Conservation (phyloP, 1,140 invertebrate species). For the Bombus balteatus region DNA sequence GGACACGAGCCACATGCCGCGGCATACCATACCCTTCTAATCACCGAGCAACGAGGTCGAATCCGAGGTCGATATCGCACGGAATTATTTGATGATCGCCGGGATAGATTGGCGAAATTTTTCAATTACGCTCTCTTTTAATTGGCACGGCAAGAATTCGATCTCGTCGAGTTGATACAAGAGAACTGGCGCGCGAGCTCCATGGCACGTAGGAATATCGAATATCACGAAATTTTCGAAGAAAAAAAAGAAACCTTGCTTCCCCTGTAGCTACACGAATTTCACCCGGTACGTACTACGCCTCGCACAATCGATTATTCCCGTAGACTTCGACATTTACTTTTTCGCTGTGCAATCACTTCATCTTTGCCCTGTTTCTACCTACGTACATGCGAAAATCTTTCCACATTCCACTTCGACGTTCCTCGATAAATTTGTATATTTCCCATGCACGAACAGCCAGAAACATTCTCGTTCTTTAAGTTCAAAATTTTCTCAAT, state of each 20-base stretch:
- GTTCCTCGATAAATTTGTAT: background rate
- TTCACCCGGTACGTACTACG: background rate
- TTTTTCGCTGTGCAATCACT: background rate
- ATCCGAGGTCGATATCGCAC: background rate
- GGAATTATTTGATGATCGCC: slow-evolving; percentile 31
- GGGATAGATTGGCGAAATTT: slow-evolving; percentile 44
- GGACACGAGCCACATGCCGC: background rate
- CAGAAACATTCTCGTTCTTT: background rate
- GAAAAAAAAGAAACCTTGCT: background rate
- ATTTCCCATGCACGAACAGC: background rate
- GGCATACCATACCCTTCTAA: background rate
- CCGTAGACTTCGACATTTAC: slow-evolving; percentile 1
- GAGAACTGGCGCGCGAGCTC: slow-evolving; percentile 28
- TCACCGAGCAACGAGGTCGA: background rate
- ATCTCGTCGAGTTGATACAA: slow-evolving; percentile 40
- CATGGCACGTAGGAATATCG: slow-evolving; percentile 35
- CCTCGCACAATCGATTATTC: slow-evolving; percentile 6
- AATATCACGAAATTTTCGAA: slow-evolving; percentile 55
- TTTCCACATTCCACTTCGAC: slow-evolving; percentile 13
- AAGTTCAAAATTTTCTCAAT: background rate
- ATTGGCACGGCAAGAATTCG: slow-evolving; percentile 58
- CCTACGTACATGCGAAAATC: background rate
- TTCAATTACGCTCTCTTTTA: slow-evolving; percentile 59
- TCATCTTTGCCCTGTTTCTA: background rate
- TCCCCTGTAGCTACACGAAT: background rate